Evolutionary conservation across 2,797 vertebrate species (phyloP).

Genomic region (Poeciliopsis paucimaculata): DNA sequence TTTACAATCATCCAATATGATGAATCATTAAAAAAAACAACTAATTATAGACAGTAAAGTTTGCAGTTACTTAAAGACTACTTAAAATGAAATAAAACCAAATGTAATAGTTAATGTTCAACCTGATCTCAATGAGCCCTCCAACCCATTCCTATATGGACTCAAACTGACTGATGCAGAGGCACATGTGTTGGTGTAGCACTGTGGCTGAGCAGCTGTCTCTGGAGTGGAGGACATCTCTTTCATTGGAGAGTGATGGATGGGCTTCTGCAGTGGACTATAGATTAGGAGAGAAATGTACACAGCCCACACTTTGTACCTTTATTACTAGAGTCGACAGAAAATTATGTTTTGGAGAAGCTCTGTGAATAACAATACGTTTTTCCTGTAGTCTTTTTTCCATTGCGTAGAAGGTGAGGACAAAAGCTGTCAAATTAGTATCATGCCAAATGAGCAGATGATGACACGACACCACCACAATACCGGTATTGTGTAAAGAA

Average conservation of each 20-base stretch:
- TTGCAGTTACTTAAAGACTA: neutral
- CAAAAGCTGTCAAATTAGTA: slow-evolving; percentile 44
- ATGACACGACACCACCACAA: slow-evolving; percentile 41
- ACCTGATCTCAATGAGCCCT: neutral
- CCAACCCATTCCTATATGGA: neutral
- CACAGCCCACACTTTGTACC: slow-evolving; percentile 34
- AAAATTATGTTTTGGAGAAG: slow-evolving; percentile 30
- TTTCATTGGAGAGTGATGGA: slow-evolving; percentile 73
- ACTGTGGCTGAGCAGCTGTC: slow-evolving; percentile 59
- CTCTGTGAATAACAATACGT: slow-evolving; percentile 9
- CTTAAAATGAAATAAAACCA: neutral
- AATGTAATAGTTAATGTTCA: neutral
- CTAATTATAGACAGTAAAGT: neutral
- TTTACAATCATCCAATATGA: neutral
- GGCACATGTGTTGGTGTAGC: slow-evolving; percentile 6
- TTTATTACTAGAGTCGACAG: slow-evolving; percentile 42
- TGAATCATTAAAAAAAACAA: neutral
- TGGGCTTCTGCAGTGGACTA: slow-evolving; percentile 48
- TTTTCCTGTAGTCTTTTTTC: slow-evolving; percentile 8
- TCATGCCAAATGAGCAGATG: slow-evolving; percentile 39
- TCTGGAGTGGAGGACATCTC: slow-evolving; percentile 57
- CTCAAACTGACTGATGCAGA: neutral
- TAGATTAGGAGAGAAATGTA: slow-evolving; percentile 17
- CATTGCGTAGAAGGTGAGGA: slow-evolving; percentile 44
- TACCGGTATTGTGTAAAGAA: slow-evolving; percentile 6